Base-by-base conservation (phyloP, 53 echinoderm and acorn worm genomes). In the Paelopatides confundens region DNA sequence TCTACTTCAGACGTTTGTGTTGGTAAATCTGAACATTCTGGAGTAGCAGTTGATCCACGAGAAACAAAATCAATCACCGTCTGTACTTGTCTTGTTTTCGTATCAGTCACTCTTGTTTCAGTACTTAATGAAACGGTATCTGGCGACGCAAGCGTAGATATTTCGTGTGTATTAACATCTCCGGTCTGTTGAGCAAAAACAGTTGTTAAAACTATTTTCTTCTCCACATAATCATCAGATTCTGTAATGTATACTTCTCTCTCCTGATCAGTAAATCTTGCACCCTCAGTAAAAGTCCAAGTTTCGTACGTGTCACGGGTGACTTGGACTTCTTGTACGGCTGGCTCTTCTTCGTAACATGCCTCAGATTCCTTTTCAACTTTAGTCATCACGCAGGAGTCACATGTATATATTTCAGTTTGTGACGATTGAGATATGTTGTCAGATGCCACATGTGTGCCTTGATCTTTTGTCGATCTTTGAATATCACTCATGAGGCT, bases 261-360 rank as follows among this genome's bases (percentile, higher is more conserved):
- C 37, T 74, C 74, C 31, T 70, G 70, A 70, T 70, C 70, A 21
- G 36, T 38, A 35, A 40, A 74, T 27, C 32, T 79, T 7, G 33
- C 52, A 52, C 29, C 53, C 29, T 83, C 84, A 7, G 47, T 63
- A 31, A 62, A 83, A 3, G 84, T 83, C 84, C 84, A 83, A 3
- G 63, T 64, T 24, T 83, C 84, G 23, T 64, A 65, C 12, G 65
- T 83, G 35, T 83, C 84, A 21, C 23, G 63, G 35, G 31, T 11
- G 5, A 53, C 31, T 21, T 79, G 51, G 5, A 53, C 27, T 52
- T 30, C 79, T n/a, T 79, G 51, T 11, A 13, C 53, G 21, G 52
- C 53, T 79, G 12, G 43, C 2, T 30, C 0, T 32, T 31, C 31
- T 31, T 7, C 21, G 43, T 39, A 14, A 27, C 39, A 21, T 21